Percentiles rank a stretch among this genome's conserved stretches.
Evolutionary conservation across 1,140 invertebrate species (phyloP).

Genomic region (Atta texana): DNA sequence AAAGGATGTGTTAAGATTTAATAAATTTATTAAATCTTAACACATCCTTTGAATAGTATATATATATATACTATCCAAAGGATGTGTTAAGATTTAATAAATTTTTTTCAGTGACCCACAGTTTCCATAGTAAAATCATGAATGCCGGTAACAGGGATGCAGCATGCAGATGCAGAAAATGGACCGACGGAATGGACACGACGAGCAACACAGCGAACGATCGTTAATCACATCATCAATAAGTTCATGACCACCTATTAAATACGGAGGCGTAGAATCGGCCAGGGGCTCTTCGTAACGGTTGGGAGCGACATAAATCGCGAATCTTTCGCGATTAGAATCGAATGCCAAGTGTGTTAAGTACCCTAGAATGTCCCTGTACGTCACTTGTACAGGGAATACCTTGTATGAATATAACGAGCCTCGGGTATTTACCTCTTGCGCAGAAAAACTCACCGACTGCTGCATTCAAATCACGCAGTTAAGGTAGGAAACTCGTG

Average conservation of each 20-base stretch:
- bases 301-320: slow-evolving; percentile 11
- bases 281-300: not conserved
- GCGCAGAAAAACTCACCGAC: slow-evolving; percentile 14
- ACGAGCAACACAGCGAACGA: slow-evolving; percentile 46
- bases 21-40: too few relatives aligned
- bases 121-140: not conserved
- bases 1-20: too few relatives aligned
- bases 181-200: slow-evolving; percentile 24
- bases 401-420: not conserved
- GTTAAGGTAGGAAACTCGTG: not conserved
- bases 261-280: slow-evolving; percentile 25
- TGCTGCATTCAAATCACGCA: slow-evolving; percentile 45
- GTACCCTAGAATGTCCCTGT: slow-evolving; percentile 18
- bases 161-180: slow-evolving; percentile 45
- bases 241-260: slow-evolving; percentile 10
- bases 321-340: slow-evolving; percentile 65
- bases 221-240: slow-evolving; percentile 65
- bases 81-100: too few relatives aligned
- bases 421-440: slow-evolving; percentile 8
- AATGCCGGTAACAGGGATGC: slow-evolving; percentile 15
- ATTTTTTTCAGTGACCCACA: too few relatives aligned
- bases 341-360: slow-evolving; percentile 43
- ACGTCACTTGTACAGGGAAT: not conserved
- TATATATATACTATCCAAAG: too few relatives aligned
- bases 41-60: too few relatives aligned